Conservation (phyloP, 2,113 vertebrate species). For the Albula glossodonta region DNA sequence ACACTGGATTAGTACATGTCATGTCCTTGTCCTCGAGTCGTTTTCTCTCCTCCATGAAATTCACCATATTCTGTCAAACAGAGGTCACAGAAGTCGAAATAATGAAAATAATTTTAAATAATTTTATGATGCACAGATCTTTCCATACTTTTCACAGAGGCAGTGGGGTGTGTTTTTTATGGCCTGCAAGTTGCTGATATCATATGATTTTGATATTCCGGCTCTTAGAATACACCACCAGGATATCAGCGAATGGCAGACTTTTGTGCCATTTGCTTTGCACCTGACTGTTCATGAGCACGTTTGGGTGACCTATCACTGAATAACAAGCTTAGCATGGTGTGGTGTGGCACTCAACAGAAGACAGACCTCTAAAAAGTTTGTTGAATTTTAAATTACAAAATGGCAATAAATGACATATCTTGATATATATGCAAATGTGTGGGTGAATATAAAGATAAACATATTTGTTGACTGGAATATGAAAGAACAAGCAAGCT, state of each 20-base stretch:
- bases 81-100: background rate
- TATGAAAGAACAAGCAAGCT: no score
- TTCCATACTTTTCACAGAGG: background rate
- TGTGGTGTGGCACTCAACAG: background rate
- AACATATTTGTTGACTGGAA: no score
- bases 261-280: background rate
- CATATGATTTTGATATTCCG: background rate
- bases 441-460: no score
- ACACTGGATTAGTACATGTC: background rate
- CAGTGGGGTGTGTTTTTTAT: background rate
- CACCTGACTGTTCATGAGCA: background rate
- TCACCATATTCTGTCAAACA: background rate
- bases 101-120: background rate
- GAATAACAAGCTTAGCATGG: slow-evolving; percentile 6
- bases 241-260: background rate
- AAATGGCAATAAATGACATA: no score
- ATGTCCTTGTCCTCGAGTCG: background rate
- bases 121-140: background rate
- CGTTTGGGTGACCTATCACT: slow-evolving; percentile 53
- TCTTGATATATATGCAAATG: no score
- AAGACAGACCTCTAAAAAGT: background rate
- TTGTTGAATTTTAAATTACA: background rate
- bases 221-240: background rate
- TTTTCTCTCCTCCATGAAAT: background rate
- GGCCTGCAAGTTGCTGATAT: background rate